Conservation (phyloP, 2,888 invertebrate genomes). For the Tetragonula carbonaria region DNA sequence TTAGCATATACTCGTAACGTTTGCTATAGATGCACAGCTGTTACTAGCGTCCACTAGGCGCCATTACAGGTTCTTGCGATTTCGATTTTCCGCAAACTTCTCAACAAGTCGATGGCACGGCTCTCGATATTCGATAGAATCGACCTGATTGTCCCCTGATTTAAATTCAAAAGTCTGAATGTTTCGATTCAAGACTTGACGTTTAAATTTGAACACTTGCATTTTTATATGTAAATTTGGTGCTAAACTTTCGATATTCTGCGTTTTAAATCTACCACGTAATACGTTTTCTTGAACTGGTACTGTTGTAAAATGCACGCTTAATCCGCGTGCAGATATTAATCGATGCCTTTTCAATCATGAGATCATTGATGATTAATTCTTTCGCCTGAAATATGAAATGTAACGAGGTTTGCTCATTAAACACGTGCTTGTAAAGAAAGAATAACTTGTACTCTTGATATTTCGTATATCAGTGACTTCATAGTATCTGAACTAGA, state of each 20-base stretch:
- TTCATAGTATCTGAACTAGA: conserved; percentile 30
- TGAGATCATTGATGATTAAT: background rate
- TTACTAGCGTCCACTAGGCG: conserved; percentile 40
- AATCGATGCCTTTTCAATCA: background rate
- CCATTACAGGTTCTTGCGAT: conserved; percentile 45
- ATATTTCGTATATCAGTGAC: conserved; percentile 23
- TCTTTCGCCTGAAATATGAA: conserved; percentile 22
- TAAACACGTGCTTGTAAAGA: conserved; percentile 24
- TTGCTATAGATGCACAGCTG: conserved; percentile 40
- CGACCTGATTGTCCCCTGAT: background rate
- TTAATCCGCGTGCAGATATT: background rate
- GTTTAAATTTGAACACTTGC: background rate
- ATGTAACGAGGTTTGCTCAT: background rate
- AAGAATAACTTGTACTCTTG: conserved; percentile 49
- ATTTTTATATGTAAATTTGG: background rate
- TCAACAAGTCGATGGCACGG: conserved; percentile 3
- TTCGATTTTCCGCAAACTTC: conserved; percentile 11
- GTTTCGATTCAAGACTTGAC: background rate
- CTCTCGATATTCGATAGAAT: conserved; percentile 16
- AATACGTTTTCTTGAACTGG: background rate
- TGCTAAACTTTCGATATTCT: background rate
- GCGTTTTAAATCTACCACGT: background rate
- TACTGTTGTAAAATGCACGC: background rate
- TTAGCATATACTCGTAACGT: background rate
- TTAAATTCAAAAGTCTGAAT: background rate